A percentile compares a stretch with the other conserved stretches of the same genome.
phyloP scores from a whole-genome alignment of 1,140 invertebrate genomes.

The Lepidotrigona ventralis region DNA sequence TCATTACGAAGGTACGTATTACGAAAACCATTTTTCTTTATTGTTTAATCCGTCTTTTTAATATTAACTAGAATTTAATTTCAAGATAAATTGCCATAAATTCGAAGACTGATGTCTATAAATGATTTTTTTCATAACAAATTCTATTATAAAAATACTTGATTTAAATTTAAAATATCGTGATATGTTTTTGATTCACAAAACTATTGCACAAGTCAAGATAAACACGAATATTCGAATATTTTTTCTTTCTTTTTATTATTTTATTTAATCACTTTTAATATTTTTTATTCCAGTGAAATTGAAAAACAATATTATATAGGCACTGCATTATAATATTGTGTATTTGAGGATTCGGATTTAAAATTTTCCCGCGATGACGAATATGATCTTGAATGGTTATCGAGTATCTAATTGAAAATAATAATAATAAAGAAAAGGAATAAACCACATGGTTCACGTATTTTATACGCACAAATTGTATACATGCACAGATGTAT shows the following conservation, averaged over 20 bases:
- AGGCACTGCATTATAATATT: neutral
- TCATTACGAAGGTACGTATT: neutral
- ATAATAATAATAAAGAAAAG: neutral
- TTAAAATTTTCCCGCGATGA: neutral
- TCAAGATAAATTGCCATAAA: neutral
- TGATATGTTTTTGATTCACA: neutral
- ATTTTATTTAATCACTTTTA: neutral
- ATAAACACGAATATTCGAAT: neutral
- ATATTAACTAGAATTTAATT: neutral
- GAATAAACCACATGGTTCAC: neutral
- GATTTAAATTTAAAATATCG: neutral
- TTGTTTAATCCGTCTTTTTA: neutral
- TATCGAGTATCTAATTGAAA: too few relatives aligned
- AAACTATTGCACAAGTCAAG: neutral
- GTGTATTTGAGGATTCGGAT: too few relatives aligned
- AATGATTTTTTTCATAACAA: neutral
- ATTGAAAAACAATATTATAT: neutral
- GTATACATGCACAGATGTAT: neutral
- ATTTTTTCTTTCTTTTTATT: neutral
- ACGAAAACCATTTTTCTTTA: neutral
- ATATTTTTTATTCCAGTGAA: neutral
- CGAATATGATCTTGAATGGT: neutral
- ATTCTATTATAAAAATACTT: neutral
- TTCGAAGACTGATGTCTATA: neutral
- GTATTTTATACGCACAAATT: neutral